Evolutionary conservation across 2,797 vertebrate species (phyloP).

Genomic region (Eospalax fontanierii): DNA sequence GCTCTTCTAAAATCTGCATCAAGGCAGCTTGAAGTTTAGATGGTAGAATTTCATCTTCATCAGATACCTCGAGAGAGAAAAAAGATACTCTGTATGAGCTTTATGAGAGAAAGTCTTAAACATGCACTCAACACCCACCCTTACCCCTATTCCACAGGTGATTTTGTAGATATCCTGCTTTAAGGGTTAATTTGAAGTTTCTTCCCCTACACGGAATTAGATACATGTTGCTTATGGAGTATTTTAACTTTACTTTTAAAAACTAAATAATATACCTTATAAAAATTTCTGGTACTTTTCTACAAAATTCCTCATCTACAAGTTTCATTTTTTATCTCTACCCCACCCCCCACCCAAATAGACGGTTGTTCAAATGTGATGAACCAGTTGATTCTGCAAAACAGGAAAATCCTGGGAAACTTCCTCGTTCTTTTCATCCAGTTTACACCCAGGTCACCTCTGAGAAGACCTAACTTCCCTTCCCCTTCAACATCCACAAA

Average conservation of each 20-base stretch:
- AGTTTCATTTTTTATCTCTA: constrained; percentile 3
- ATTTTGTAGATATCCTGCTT: background rate
- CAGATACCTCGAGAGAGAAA: constrained; percentile 91
- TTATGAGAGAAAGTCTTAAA: constrained; percentile 20
- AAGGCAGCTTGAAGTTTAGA: constrained; percentile 97
- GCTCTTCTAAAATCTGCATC: constrained; percentile 95
- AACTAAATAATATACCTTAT: background rate
- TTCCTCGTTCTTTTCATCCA: background rate
- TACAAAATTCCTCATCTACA: background rate
- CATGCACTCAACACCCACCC: background rate
- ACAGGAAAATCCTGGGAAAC: constrained; percentile 3
- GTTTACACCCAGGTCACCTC: background rate
- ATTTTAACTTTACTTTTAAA: background rate
- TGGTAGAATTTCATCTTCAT: constrained; percentile 98
- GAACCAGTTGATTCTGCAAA: background rate
- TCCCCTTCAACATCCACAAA: constrained; percentile 20
- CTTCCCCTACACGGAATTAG: background rate
- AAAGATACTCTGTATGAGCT: constrained; percentile 13
- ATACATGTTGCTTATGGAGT: background rate
- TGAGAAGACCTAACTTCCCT: background rate
- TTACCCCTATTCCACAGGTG: background rate
- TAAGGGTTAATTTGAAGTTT: constrained; percentile 6
- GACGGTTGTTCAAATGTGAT: constrained; percentile 30
- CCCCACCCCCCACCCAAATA: constrained; percentile 26
- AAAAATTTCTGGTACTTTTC: constrained; percentile 14